These are phyloP conservation scores for Bacillus rossius DNA, from an alignment of 1,140 invertebrate species.

Conservation along the genomic window DNA sequence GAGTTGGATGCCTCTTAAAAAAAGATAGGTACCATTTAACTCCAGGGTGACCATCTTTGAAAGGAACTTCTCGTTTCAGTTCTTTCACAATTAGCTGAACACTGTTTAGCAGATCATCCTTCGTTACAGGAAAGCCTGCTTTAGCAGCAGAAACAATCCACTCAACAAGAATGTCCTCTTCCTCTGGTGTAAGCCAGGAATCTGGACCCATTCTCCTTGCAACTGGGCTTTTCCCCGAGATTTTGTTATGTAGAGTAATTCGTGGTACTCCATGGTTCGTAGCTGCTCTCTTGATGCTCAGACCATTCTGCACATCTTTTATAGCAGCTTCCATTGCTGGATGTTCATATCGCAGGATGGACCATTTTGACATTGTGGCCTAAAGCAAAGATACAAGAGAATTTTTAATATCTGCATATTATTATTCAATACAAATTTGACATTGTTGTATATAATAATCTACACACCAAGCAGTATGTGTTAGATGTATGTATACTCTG, in stretches of 20 bases:
- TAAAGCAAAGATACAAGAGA: no score
- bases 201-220: neutral
- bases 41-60: neutral
- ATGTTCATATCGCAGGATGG: neutral
- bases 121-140: constrained; percentile 35
- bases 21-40: neutral
- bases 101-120: constrained; percentile 32
- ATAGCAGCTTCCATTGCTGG: neutral
- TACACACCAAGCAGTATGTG: no score
- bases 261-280: neutral
- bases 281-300: neutral
- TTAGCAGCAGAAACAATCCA: constrained; percentile 34
- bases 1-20: neutral
- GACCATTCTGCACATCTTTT: neutral
- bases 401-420: no score
- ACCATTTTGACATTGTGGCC: no score
- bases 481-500: no score
- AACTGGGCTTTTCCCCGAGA: neutral
- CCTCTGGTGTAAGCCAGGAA: constrained; percentile 9
- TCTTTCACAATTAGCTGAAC: constrained; percentile 34
- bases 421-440: no score
- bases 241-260: neutral
- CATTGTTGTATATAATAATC: no score
- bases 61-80: constrained; percentile 22
- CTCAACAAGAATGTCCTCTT: constrained; percentile 21